These are phyloP conservation scores for Platycheirus rosarum DNA, from an alignment of 2,888 invertebrate genomes.

Conservation along the genomic window DNA sequence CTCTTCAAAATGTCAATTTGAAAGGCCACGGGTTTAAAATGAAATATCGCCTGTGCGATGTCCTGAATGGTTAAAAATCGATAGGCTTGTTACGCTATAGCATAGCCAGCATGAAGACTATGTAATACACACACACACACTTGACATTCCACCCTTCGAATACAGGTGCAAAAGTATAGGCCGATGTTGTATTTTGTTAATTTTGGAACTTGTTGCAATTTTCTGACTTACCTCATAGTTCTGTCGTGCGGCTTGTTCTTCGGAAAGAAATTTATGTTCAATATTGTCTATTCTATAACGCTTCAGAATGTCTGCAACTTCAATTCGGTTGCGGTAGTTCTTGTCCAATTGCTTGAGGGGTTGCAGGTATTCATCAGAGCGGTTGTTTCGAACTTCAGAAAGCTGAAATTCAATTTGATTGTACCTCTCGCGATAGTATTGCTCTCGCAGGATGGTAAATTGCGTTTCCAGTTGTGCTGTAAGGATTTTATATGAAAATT, in stretches of 20 bases:
- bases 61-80: no score
- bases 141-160: no score
- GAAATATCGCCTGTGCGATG: no score
- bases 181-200: no score
- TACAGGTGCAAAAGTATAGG: no score
- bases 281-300: slow-evolving; percentile 92
- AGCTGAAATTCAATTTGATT: slow-evolving; percentile 93
- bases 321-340: slow-evolving; percentile 91
- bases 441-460: slow-evolving; percentile 92
- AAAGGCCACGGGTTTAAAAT: no score
- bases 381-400: slow-evolving; percentile 92
- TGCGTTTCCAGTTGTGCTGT: slow-evolving; percentile 93
- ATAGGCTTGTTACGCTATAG: no score
- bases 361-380: slow-evolving; percentile 93
- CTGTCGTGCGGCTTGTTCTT: slow-evolving; percentile 93
- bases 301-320: slow-evolving; percentile 94
- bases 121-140: no score
- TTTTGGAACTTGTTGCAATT: no score
- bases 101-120: no score
- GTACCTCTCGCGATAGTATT: slow-evolving; percentile 92
- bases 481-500: slow-evolving; percentile 71
- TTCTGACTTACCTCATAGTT: slow-evolving; percentile 88
- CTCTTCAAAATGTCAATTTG: no score
- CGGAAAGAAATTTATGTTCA: slow-evolving; percentile 92
- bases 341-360: slow-evolving; percentile 94